Percentiles rank a stretch among this genome's conserved stretches.
phyloP scores from a whole-genome alignment of 2,113 vertebrate species.

The Stegostoma tigrinum region DNA sequence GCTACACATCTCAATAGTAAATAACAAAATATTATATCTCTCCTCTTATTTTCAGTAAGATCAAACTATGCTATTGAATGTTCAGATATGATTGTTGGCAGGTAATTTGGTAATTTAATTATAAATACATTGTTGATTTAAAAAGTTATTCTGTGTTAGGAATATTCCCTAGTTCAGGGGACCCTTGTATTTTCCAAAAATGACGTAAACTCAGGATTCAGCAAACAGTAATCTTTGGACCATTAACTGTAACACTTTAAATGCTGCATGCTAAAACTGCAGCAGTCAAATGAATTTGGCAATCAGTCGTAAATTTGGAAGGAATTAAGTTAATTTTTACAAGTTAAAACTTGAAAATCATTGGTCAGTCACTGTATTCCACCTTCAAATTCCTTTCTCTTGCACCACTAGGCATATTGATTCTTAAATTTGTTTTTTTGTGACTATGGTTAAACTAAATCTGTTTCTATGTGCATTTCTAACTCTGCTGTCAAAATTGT shows the following conservation, averaged over 20 bases:
- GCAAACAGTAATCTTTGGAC: not conserved
- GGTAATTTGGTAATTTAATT: not conserved
- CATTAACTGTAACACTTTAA: not conserved
- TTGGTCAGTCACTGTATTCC: not conserved
- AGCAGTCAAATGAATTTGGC: not conserved
- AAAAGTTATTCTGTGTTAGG: not conserved
- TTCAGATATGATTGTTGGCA: not conserved
- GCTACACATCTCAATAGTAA: not conserved
- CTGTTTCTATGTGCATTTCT: too few species aligned
- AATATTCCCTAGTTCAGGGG: not conserved
- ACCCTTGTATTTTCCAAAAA: not conserved
- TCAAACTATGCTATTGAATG: not conserved
- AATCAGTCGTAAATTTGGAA: not conserved
- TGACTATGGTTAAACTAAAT: too few species aligned
- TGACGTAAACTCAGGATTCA: not conserved
- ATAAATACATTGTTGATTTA: not conserved
- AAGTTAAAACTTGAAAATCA: not conserved
- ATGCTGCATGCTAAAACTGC: not conserved
- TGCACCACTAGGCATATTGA: not conserved
- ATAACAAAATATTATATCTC: not conserved
- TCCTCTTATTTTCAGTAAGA: not conserved
- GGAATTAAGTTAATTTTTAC: not conserved
- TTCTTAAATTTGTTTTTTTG: not conserved
- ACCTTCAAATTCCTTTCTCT: not conserved
- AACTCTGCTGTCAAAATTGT: not conserved